phyloP scores from a whole-genome alignment of 2,113 vertebrate species.

The Lanius collurio region DNA sequence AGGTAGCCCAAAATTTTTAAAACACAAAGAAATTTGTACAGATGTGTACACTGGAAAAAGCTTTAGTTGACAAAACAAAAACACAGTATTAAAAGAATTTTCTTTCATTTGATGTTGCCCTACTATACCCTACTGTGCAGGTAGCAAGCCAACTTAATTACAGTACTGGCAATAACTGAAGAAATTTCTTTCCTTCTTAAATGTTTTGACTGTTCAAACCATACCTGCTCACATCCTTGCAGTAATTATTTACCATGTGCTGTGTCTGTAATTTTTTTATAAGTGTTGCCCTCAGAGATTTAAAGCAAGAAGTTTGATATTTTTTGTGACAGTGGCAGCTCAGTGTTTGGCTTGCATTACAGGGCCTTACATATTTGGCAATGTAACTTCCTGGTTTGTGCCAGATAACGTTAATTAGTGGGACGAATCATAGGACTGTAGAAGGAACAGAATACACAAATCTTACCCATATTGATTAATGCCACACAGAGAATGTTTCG shows the following conservation, averaged over 20 bases:
- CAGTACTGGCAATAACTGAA: neutral
- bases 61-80: neutral
- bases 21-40: neutral
- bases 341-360: neutral
- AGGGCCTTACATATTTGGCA: neutral
- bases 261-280: neutral
- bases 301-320: neutral
- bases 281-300: neutral
- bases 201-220: neutral
- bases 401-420: neutral
- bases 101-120: neutral
- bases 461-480: neutral
- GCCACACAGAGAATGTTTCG: neutral
- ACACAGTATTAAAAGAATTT: fast-evolving
- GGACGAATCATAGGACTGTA: fast-evolving
- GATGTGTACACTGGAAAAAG: neutral
- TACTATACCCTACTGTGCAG: neutral
- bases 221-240: neutral
- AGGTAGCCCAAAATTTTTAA: neutral
- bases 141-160: neutral
- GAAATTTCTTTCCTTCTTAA: neutral
- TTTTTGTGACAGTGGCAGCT: neutral
- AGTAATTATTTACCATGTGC: neutral
- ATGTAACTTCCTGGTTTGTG: neutral
- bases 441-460: neutral